Evolutionary conservation across 1,140 invertebrate genomes (phyloP), one percentile per base, ranked within the genome.

Genomic region (Sweltsa coloradensis): DNA sequence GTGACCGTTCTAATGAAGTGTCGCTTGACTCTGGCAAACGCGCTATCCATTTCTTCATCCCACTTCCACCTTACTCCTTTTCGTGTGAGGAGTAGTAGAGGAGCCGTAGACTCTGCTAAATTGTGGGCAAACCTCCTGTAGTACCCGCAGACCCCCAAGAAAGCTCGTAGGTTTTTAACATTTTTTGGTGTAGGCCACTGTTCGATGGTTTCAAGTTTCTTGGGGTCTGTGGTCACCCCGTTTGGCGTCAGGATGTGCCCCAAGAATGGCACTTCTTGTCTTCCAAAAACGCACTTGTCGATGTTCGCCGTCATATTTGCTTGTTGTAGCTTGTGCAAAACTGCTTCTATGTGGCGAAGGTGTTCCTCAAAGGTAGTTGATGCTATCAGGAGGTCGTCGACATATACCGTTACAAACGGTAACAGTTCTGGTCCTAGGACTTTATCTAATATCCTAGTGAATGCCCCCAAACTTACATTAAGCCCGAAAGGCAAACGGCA

Each of bases 81-180:
- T n/a, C n/a, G n/a, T n/a, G n/a, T n/a, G n/a, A n/a, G n/a, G n/a
- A n/a, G n/a, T n/a, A n/a, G n/a, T n/a, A 65, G 50, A 3, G 56
- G 56, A 16, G 40, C 23, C 5, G 56, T 53, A 14, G 9, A 22
- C 40, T 50, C 16, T 21, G 47, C 52, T 50, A 59, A 55, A 42
- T 53, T 37, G 1, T 49, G 27, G 16, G 50, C 47, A 51, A 64
- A 67, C 39, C 55, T 45, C 14, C 61, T 27, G 47, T 66, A 67
- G 55, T 52, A 65, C 45, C 57, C 58, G 36, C 59, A 57, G 0
- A 65, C 27, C 0, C 64, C 60, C 21, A 66, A 42, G 53, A 64
- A 64, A 11, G 47, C 48, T 46, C 59, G 55, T 5, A 65, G 42
- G 31, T 64, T 53, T 47, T 59, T 53, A 11, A 52, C 37, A 37